Evolutionary conservation across 2,888 invertebrate species (phyloP), one percentile per base, ranked within the genome.

Genomic region (Thymelicus sylvestris): DNA sequence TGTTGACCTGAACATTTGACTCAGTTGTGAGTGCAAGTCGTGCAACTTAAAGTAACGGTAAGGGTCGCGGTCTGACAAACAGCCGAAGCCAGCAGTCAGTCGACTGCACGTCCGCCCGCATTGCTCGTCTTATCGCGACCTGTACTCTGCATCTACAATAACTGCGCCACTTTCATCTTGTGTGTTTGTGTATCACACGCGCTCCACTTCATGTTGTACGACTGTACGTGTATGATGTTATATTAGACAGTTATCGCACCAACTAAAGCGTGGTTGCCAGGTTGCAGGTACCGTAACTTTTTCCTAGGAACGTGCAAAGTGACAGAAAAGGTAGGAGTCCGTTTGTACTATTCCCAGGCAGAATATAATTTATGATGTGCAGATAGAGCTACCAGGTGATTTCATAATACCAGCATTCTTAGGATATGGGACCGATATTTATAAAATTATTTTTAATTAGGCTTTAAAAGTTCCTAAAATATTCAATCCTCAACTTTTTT

Each of bases 81-180:
- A 83, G 76, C 31, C 31, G 31, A 31, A 31, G 31, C 31, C 78
- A 80, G 74, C 79, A 44, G 44, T 44, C 83, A 83, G 77, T 80
- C 78, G 80, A 80, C 79, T 84, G 80, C 77, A 81, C 80, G 86
- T 87, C 87, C 86, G 85, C 78, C 76, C 78, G 74, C 75, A 74
- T 73, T 74, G 74, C 64, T 57, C 65, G 74, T 71, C 74, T 74
- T 73, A 74, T 74, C 74, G 68, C 73, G 74, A 76, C 76, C 76
- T 74, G 75, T 77, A 76, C 78, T 74, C 74, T 69, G 47, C 64
- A 57, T 69, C 64, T 57, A 48, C 15, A 67, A 41, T 31, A 59
- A 50, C 12, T 31, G 60, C 48, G 44, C 39, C 50, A 61, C 61
- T 70, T 66, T 57, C 48, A 44, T 67, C 44, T 59, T 13, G 38